A percentile compares a stretch with the other conserved stretches of the same genome.
Conservation (phyloP, 2,888 invertebrate genomes). For the Troides oblongomaculatus region DNA sequence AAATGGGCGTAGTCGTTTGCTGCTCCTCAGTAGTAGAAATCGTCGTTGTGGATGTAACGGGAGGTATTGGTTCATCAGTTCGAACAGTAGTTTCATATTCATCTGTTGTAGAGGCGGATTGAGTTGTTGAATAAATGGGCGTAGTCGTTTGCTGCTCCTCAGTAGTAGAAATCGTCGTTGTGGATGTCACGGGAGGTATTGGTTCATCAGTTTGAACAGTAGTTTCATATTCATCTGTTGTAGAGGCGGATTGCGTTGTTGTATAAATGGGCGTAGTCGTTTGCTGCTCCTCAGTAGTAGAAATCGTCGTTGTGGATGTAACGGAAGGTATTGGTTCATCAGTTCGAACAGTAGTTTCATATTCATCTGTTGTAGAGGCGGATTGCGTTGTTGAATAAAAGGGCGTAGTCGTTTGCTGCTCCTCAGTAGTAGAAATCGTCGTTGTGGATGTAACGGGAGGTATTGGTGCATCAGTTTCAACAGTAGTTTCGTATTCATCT, state of each 20-base stretch:
- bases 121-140: too few relatives aligned
- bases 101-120: too few relatives aligned
- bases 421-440: neutral
- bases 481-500: too few relatives aligned
- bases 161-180: neutral
- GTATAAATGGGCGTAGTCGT: neutral
- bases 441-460: neutral
- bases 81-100: too few relatives aligned
- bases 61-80: neutral
- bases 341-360: neutral
- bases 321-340: neutral
- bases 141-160: too few relatives aligned
- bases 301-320: conserved; percentile 37
- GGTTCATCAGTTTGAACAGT: neutral
- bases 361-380: neutral
- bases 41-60: neutral
- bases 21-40: neutral
- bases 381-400: neutral
- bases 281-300: conserved; percentile 33
- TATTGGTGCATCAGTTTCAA: neutral
- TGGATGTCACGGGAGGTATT: conserved; percentile 5
- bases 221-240: conserved; percentile 3
- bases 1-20: neutral
- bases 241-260: too few relatives aligned
- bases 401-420: conserved; percentile 2